Evolutionary conservation across 2,797 vertebrate species (phyloP), one percentile per base, ranked within the genome.

Genomic region (Sandelia bainsii): DNA sequence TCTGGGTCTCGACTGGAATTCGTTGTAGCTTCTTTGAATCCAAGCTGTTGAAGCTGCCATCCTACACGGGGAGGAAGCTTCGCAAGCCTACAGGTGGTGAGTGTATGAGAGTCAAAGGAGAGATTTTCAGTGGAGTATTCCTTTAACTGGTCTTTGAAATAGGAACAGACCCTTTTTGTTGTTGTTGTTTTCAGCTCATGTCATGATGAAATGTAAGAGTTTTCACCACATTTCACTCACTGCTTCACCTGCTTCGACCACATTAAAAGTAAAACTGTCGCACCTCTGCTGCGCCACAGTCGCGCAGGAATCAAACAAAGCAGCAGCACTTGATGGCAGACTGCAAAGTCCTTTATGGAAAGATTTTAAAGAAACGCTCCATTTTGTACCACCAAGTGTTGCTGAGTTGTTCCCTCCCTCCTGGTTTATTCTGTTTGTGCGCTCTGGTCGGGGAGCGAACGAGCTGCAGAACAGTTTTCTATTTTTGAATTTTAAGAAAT

Each of bases 231-330:
- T 79, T 69, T 67, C 59, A 23, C 59, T 71, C 46, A 3, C 69
- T 61, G 56, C 62, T 40, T 62, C 45, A 3, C 63, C 59, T 51
- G 46, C 80, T 81, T 71, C 65, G 70, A 85, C 79, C 59, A 64
- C 76, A 68, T 85, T 75, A 76, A 76, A 53, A 62, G 25, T 51
- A 12, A 69, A 79, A 54, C 9, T 6, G 75, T 53, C 4, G 67
- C 80, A 51, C 23, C 67, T 72, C 27, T 12, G 70, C 68, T 25
- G 70, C 67, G 51, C 48, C 13, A 2, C 66, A 65, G 70, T 39
- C 46, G 22, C 0, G 13, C 57, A 17, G 68, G 74, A 77, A 83
- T 78, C 75, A 83, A 82, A 85, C 40, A 14, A 54, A 5, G 63
- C 65, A 1, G 58, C 48, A 3, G 52, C 48, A 14, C 59, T 39